These are phyloP conservation scores for Heliconius melpomene DNA, from an alignment of 1,140 invertebrate species.

Conservation along the genomic window DNA sequence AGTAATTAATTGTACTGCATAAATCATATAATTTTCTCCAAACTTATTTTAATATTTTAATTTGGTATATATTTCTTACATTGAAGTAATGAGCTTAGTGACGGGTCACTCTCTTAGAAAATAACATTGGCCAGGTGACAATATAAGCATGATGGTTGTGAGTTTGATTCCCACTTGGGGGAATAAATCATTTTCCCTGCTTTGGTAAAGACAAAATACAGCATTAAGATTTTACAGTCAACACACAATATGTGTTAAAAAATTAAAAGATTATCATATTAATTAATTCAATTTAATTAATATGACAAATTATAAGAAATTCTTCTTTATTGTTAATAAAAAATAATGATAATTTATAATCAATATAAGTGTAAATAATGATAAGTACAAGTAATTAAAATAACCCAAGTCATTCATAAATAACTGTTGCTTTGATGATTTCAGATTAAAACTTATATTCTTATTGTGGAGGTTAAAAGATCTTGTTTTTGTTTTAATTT, in stretches of 20 bases:
- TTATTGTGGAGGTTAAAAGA: neutral
- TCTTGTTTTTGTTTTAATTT: neutral
- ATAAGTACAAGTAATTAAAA: constrained; percentile 16
- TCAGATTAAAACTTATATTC: neutral
- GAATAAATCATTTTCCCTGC: neutral
- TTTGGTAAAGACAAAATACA: too few relatives aligned
- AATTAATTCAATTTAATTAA: neutral
- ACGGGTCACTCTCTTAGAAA: too few relatives aligned
- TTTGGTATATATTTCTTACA: too few relatives aligned
- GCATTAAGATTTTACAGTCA: too few relatives aligned
- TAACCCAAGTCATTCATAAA: constrained; percentile 21
- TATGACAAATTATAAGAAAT: neutral
- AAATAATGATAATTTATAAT: neutral
- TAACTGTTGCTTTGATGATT: neutral
- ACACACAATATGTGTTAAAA: too few relatives aligned
- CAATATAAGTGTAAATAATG: neutral
- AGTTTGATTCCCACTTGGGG: too few relatives aligned
- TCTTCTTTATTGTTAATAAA: neutral
- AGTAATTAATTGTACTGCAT: too few relatives aligned
- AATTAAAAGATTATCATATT: neutral
- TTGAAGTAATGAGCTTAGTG: too few relatives aligned
- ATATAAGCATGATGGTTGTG: too few relatives aligned
- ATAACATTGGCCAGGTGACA: too few relatives aligned
- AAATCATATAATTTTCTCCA: too few relatives aligned
- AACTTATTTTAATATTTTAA: too few relatives aligned